Base-by-base conservation (phyloP, 2,888 invertebrate genomes). In the Rhodophaea formosa region DNA sequence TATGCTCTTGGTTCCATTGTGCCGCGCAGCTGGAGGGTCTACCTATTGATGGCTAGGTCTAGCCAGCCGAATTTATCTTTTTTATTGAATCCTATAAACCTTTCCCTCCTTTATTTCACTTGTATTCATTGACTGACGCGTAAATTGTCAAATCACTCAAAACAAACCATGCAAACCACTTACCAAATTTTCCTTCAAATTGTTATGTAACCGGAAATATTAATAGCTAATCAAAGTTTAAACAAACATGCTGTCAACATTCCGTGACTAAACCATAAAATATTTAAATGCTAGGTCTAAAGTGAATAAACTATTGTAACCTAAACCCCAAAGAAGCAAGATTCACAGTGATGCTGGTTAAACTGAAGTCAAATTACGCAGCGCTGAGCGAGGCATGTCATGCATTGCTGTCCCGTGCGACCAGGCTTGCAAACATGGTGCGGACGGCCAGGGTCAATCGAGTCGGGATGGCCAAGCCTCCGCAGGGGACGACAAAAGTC, bases 371-470 rank as follows among this genome's bases (percentile, higher is more conserved):
- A 8, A 39, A 39, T 1, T 39, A n/a, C n/a, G 2, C 23, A 23
- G 47, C 30, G 47, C 16, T 51, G 51, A 35, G 32, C 35, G 51
- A 17, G 32, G 10, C 17, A 35, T 51, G 51, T 35, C 51, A 14
- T 51, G 51, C 51, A 32, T 15, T 7, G 8, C 10, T 35, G 51
- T 35, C 1, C 51, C 51, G 7, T 39, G 39, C 39, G n/a, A 39
- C 39, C 12, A 39, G 5, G 10, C 39, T 3, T 8, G 35, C 12
- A 39, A 39, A 12, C 39, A 39, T 0, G 39, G 39, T 12, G 12
- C 10, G n/a, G 16, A 1, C 16, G 16, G 16, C 15, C 44, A 44
- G 17, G 16, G 23, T 23, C 23, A 5, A 23, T 23, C 5, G 16
- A 8, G 15, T 16, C 8, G 8, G 10, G 15, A 39, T 39, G 8